Percentiles rank a stretch among this genome's conserved stretches.
phyloP scores from a whole-genome alignment of 1,140 invertebrate genomes.

The Leptopilina boulardi region DNA sequence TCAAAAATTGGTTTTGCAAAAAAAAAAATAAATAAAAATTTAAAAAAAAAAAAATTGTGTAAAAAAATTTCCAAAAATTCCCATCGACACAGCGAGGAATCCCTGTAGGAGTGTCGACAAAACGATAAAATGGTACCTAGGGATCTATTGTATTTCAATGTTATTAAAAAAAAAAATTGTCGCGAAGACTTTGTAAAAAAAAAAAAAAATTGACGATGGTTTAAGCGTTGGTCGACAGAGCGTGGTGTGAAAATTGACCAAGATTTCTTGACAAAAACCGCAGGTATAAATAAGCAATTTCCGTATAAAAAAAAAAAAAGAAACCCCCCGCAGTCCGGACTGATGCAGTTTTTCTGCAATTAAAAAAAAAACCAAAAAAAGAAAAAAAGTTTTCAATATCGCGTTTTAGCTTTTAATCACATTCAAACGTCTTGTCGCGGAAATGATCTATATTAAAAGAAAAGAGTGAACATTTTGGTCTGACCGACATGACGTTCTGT shows the following conservation, averaged over 20 bases:
- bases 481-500: conserved; percentile 67
- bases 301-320: conserved; percentile 25
- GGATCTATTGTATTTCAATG: conserved; percentile 42
- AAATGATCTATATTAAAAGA: neutral
- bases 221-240: conserved; percentile 28
- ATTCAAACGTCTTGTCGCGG: neutral
- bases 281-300: too few relatives aligned
- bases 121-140: neutral
- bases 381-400: conserved; percentile 5
- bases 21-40: too few relatives aligned
- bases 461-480: conserved; percentile 53
- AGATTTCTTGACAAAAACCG: conserved; percentile 33
- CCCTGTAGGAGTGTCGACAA: conserved; percentile 13
- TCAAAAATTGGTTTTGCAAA: too few relatives aligned
- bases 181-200: conserved; percentile 41
- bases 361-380: neutral
- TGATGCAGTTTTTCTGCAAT: conserved; percentile 16
- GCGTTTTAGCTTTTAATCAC: neutral
- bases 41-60: too few relatives aligned
- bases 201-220: neutral
- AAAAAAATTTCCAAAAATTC: neutral
- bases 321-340: neutral
- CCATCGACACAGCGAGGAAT: neutral
- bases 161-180: conserved; percentile 21
- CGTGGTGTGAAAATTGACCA: conserved; percentile 19